Evolutionary conservation across 2,888 invertebrate species (phyloP).

Genomic region (Baccha elongata): DNA sequence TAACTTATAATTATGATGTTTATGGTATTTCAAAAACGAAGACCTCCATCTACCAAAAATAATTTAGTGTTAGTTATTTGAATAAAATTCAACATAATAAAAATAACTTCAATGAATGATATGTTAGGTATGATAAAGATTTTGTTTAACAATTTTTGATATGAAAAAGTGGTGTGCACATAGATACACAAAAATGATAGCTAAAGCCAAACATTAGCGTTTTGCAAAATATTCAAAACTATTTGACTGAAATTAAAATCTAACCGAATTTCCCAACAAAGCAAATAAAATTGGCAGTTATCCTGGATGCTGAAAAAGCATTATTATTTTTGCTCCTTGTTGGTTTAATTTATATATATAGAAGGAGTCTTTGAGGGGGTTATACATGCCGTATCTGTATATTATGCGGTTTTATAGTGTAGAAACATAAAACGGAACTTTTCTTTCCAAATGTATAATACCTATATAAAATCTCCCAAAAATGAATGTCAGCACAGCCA

Average conservation of each 20-base stretch:
- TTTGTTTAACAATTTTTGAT: constrained; percentile 19
- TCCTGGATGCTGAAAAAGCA: constrained; percentile 48
- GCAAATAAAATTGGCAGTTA: constrained; percentile 65
- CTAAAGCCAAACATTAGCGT: constrained; percentile 29
- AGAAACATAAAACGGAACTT: constrained; percentile 56
- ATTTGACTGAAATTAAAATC: constrained; percentile 51
- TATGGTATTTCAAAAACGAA: too few relatives aligned
- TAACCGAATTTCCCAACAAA: constrained; percentile 49
- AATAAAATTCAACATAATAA: background rate
- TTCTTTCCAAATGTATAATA: constrained; percentile 32
- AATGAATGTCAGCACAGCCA: constrained; percentile 43
- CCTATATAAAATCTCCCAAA: constrained; percentile 18
- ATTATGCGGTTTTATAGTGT: constrained; percentile 43
- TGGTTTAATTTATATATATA: constrained; percentile 13
- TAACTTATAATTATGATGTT: too few relatives aligned
- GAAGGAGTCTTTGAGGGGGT: background rate
- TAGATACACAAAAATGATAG: background rate
- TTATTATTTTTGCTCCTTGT: constrained; percentile 34
- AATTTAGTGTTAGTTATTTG: background rate
- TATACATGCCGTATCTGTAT: constrained; percentile 4
- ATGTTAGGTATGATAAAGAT: background rate
- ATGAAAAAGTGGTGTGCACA: constrained; percentile 2
- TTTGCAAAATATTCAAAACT: constrained; percentile 50
- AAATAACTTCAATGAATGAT: constrained; percentile 14
- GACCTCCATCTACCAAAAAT: background rate